A percentile compares a stretch with the other conserved stretches of the same genome.
These are phyloP conservation scores for Aleiodes alternator DNA, from an alignment of 2,888 invertebrate genomes.

Conservation along the genomic window DNA sequence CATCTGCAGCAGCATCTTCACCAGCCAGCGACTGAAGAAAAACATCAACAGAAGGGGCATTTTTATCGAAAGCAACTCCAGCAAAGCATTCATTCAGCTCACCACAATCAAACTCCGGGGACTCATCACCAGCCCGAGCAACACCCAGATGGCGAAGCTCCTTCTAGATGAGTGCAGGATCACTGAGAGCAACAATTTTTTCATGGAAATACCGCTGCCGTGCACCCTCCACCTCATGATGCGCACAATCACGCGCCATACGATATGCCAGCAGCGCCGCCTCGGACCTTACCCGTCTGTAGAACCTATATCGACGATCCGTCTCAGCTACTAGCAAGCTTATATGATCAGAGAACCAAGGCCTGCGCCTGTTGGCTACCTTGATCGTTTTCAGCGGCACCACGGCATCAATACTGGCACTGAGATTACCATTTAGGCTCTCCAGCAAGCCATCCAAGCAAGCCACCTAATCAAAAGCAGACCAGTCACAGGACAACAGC, in stretches of 20 bases:
- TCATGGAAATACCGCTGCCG: no score
- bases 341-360: background rate
- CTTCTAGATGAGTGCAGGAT: no score
- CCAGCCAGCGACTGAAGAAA: background rate
- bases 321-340: background rate
- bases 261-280: background rate
- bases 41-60: background rate
- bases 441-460: background rate
- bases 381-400: background rate
- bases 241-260: background rate
- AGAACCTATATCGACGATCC: background rate
- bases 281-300: background rate
- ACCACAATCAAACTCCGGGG: background rate
- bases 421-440: background rate
- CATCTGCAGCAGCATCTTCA: no score
- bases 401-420: background rate
- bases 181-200: no score
- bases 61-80: background rate
- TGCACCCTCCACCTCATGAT: background rate
- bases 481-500: background rate
- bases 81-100: background rate
- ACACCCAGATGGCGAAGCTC: background rate
- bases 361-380: background rate
- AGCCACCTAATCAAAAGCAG: background rate
- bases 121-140: background rate